These are phyloP conservation scores for Tetranychus truncatus DNA, from an alignment of 2,888 invertebrate genomes.

Conservation along the genomic window DNA sequence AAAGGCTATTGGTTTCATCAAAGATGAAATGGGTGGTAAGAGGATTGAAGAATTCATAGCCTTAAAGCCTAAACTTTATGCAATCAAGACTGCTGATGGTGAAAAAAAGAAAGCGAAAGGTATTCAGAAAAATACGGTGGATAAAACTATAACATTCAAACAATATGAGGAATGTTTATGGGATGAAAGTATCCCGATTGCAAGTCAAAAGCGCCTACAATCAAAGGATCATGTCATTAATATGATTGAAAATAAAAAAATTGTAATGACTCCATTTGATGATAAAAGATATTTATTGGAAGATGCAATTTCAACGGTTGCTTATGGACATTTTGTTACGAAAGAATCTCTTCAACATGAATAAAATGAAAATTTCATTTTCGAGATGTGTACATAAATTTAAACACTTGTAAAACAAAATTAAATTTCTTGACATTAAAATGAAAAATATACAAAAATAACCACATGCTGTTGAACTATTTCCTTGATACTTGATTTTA, in stretches of 20 bases:
- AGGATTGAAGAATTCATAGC: neutral
- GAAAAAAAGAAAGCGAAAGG: neutral
- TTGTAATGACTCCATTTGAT: neutral
- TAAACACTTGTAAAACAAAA: neutral
- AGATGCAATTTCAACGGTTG: neutral
- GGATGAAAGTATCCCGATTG: neutral
- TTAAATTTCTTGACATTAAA: neutral
- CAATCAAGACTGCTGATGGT: neutral
- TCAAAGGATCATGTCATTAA: neutral
- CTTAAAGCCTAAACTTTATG: neutral
- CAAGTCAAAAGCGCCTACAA: neutral
- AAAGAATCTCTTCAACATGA: neutral
- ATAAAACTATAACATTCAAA: neutral
- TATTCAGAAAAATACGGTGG: neutral
- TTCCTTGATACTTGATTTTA: neutral
- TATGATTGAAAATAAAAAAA: neutral
- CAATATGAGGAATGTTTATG: neutral
- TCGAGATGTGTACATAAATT: neutral
- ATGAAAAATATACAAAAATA: slow-evolving; percentile 8
- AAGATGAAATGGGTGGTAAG: neutral
- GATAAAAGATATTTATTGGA: slow-evolving; percentile 4
- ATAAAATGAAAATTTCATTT: neutral
- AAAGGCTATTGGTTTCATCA: neutral
- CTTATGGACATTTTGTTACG: neutral
- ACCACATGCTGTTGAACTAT: neutral